Base-by-base conservation (phyloP, 1,140 invertebrate genomes). In the Bombus difficillimus region DNA sequence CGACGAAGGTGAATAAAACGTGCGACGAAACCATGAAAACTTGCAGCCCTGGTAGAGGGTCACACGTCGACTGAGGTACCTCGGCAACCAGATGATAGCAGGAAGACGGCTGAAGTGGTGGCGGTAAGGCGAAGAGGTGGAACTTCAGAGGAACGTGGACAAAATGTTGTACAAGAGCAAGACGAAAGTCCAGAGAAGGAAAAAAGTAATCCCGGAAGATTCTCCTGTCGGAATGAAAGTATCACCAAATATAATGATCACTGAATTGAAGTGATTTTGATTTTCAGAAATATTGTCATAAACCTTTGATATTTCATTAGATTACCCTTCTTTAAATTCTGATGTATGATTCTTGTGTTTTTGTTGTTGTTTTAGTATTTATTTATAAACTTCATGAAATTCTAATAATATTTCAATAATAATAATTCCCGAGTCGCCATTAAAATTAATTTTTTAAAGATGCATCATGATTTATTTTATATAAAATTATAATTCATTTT, bases 61-160 rank as follows among this genome's bases (percentile, higher is more conserved):
- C 89, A 81, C 83, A 43, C 86, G 43, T 73, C 86, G 84, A 91
- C 91, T 91, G 90, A 91, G 69, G 81, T 81, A 71, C 82, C 28
- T 64, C 75, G 81, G 80, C 81, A 41, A 76, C 78, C 79, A 73
- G 78, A 72, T 83, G 89, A 86, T 78, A 88, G 74, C 59, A 89
- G 81, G 87, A 89, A 83, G 81, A 81, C 85, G 80, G 85, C 53
- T 41, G 6, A 47, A 47, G 69, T 74, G 62, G 71, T 76, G 69
- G 83, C 53, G 39, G 39, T 43, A 80, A 71, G 66, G 68, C 75
- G 77, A 89, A 47, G 83, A 85, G 78, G 86, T 83, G 85, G 84
- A 77, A 62, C 28, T 37, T 32, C 53, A 2, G 13, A 53, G 47
- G 69, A 47, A 34, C 39, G 22, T 47, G 53, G 43, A 72, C 71